phyloP scores from a whole-genome alignment of 2,797 vertebrate genomes.

The Xenops minutus region DNA sequence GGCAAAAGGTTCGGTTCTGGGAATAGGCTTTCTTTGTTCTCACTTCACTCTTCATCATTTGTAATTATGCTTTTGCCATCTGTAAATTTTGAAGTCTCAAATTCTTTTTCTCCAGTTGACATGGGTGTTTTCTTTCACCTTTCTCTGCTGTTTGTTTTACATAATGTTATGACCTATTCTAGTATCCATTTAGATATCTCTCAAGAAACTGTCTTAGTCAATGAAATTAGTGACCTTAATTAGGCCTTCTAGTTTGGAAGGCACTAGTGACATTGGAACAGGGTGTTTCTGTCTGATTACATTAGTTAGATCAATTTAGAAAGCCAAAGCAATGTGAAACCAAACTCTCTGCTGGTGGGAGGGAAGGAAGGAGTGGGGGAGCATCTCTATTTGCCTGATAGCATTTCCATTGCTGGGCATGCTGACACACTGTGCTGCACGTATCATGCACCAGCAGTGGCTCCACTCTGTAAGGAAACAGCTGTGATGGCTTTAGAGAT shows the following conservation, averaged over 20 bases:
- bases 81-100: background rate
- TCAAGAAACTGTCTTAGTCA: background rate
- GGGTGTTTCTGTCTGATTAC: constrained; percentile 5
- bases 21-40: background rate
- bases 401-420: background rate
- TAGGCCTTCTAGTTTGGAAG: background rate
- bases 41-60: background rate
- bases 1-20: background rate
- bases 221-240: constrained; percentile 13
- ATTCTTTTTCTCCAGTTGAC: background rate
- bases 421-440: background rate
- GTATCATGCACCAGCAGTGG: background rate
- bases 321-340: background rate
- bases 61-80: background rate
- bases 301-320: constrained; percentile 9
- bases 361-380: background rate
- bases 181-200: background rate
- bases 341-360: background rate
- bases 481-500: background rate
- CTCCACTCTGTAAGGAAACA: background rate
- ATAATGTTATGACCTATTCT: background rate
- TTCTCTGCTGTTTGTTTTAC: background rate
- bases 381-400: background rate
- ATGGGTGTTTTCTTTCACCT: background rate
- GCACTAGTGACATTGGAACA: background rate